Evolutionary conservation across 2,888 invertebrate genomes (phyloP).

Genomic region (Cerceris rybyensis): DNA sequence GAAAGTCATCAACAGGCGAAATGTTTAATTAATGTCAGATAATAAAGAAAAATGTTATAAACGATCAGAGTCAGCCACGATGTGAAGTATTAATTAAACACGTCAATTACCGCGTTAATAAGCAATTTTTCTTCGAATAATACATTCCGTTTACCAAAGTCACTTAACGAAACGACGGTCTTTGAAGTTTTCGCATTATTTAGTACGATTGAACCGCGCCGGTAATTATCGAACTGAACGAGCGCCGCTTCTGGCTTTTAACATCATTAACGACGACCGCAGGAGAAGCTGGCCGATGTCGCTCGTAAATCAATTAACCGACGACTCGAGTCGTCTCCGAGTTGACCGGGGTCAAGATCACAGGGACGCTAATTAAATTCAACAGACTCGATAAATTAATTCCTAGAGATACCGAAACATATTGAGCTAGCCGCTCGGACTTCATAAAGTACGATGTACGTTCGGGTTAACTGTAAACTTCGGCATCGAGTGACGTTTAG

Average conservation of each 20-base stretch:
- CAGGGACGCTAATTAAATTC: slow-evolving; percentile 33
- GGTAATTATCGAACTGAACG: slow-evolving; percentile 1
- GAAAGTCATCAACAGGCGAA: too few species aligned
- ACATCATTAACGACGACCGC: slow-evolving; percentile 9
- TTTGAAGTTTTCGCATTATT: neutral
- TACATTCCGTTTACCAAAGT: too few species aligned
- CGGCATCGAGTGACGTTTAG: too few species aligned
- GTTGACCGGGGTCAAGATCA: slow-evolving; percentile 32
- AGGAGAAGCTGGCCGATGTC: slow-evolving; percentile 14
- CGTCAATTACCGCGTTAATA: too few species aligned
- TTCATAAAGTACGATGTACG: neutral
- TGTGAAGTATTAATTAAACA: too few species aligned
- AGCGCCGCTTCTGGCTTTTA: neutral
- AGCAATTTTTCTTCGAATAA: too few species aligned
- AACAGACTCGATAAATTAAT: slow-evolving; percentile 6
- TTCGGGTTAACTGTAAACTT: too few species aligned
- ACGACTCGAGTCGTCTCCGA: slow-evolving; percentile 8
- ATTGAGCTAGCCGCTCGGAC: neutral
- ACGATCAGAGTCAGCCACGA: too few species aligned
- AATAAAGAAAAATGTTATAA: too few species aligned
- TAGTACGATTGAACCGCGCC: neutral
- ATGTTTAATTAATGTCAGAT: too few species aligned
- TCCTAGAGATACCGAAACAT: slow-evolving; percentile 10
- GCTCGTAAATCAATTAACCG: slow-evolving; percentile 45
- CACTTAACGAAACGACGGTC: too few species aligned